Base-by-base conservation (phyloP, 2,113 vertebrate genomes). In the Silurus asotus region DNA sequence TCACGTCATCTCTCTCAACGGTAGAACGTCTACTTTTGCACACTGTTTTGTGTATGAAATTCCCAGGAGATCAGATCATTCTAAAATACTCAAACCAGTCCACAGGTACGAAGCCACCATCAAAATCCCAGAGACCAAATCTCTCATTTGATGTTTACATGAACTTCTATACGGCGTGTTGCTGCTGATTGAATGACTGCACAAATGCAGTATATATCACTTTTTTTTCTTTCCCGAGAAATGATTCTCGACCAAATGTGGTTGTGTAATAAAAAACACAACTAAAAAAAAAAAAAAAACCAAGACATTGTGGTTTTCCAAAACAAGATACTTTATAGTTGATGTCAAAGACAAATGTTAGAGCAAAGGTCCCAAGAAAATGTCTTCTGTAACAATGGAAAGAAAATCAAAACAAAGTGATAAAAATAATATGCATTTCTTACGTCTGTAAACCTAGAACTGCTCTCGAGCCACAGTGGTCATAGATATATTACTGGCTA, bases 261-360 rank as follows among this genome's bases (percentile, higher is more conserved):
- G 62, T 67, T 80, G 77, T 75, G 89, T 90, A 88, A 93, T 91
- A 90, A 93, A 93, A 93, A 14, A 37, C 1, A 37, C 2, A 37
- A 37, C 37, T 91, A 90, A 93, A 93, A 93, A 14, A 45, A 90
- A 37, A 37, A 37, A 37, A 37, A 37, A 37, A 37, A 37, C 37
- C 89, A 93, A 94, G 91, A 94, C 92, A 92, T 86, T 88, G 88
- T 91, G 90, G 79, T 93, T 94, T 95, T 95, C 93, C 94, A 95
- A 95, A 94, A 96, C 91, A 95, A 93, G 92, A 96, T 96, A 96
- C 94, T 96, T 96, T 96, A 94, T 94, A 95, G 93, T 95, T 93
- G 92, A 96, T 93, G 95, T 95, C 95, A 96, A 96, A 96, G 94
- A 96, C 94, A 95, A 94, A 94, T 93, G 91, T 94, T 87, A 95